Evolutionary conservation across 2,888 invertebrate species (phyloP).

Genomic region (Drosophila barbarae): DNA sequence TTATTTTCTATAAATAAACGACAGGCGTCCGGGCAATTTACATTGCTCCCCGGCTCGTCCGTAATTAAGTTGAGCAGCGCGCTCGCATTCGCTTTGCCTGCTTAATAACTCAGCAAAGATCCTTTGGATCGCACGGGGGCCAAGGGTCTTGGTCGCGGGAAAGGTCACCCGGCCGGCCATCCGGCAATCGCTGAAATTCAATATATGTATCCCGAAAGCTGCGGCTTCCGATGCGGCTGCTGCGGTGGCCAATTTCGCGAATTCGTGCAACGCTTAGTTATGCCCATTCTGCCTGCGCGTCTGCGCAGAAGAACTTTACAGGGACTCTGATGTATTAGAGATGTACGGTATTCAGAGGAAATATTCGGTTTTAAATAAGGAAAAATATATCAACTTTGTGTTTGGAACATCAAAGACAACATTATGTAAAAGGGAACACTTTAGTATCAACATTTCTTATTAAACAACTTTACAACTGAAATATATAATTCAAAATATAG

Average conservation of each 20-base stretch:
- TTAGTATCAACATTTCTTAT: neutral
- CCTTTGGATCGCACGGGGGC: slow-evolving; percentile 7
- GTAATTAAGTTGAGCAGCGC: slow-evolving; percentile 65
- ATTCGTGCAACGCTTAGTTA: slow-evolving; percentile 72
- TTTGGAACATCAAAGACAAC: neutral
- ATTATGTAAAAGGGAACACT: neutral
- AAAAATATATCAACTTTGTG: too few relatives aligned
- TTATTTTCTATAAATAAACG: slow-evolving; percentile 74
- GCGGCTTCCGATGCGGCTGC: slow-evolving; percentile 31
- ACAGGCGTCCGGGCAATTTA: slow-evolving; percentile 62
- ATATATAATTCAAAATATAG: neutral
- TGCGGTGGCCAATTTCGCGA: slow-evolving; percentile 72
- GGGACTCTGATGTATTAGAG: neutral
- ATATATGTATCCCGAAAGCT: slow-evolving; percentile 62
- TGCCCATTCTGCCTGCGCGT: slow-evolving; percentile 44
- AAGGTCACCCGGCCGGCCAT: slow-evolving; percentile 53
- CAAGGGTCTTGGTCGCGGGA: slow-evolving; percentile 36
- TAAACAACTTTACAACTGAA: neutral
- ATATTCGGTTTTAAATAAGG: neutral
- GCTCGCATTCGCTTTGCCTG: slow-evolving; percentile 36
- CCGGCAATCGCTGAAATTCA: slow-evolving; percentile 60
- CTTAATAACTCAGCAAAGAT: slow-evolving; percentile 62
- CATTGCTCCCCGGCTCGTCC: slow-evolving; percentile 46
- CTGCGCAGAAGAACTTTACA: slow-evolving; percentile 28
- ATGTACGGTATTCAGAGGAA: neutral